A percentile compares a stretch with the other conserved stretches of the same genome.
Evolutionary conservation across 2,888 invertebrate genomes (phyloP).

Genomic region (Drosophila planitibia): DNA sequence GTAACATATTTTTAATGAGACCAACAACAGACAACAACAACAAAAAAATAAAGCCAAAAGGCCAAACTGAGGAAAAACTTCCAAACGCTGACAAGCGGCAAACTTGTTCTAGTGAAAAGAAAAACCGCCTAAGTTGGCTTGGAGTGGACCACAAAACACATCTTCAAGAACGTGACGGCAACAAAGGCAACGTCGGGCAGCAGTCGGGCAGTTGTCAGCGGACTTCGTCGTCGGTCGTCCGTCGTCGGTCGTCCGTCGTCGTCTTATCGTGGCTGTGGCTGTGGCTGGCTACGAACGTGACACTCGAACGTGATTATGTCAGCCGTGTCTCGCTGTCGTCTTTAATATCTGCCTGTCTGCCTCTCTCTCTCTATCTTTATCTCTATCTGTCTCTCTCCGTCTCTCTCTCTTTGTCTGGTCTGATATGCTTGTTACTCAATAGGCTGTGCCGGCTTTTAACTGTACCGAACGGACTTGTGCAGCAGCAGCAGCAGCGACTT

Average conservation of each 20-base stretch:
- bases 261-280: constrained; percentile 49
- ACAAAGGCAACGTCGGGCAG: constrained; percentile 56
- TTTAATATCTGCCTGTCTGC: constrained; percentile 38
- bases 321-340: constrained; percentile 58
- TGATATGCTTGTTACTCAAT: constrained; percentile 75
- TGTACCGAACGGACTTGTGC: constrained; percentile 39
- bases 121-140: constrained; percentile 1
- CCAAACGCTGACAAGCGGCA: constrained; percentile 37
- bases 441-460: constrained; percentile 72
- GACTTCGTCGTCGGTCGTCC: constrained; percentile 30
- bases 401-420: not conserved
- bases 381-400: not conserved
- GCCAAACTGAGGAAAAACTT: constrained; percentile 29
- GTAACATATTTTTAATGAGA: constrained; percentile 80
- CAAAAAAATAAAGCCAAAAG: not conserved
- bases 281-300: constrained; percentile 64
- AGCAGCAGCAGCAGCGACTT: constrained; percentile 1
- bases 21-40: constrained; percentile 25
- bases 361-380: not conserved
- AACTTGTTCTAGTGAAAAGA: constrained; percentile 63
- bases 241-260: not conserved
- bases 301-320: constrained; percentile 82
- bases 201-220: not conserved
- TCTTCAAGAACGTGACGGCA: constrained; percentile 72
- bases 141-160: constrained; percentile 34